phyloP scores from a whole-genome alignment of 2,797 vertebrate species.

The Australoheros facetus region DNA sequence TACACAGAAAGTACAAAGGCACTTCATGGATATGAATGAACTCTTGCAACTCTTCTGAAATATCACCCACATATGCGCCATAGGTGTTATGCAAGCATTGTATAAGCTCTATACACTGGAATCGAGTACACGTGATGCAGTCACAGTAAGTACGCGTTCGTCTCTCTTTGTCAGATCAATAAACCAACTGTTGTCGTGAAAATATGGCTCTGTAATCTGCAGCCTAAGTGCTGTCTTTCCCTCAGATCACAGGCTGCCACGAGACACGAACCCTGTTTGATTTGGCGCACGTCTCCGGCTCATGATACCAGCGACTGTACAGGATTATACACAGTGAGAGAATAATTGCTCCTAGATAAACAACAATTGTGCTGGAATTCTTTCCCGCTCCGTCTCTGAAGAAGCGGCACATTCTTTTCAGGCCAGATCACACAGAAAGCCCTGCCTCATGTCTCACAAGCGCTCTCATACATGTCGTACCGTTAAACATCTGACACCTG shows the following conservation, averaged over 20 bases:
- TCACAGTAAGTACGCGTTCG: not conserved
- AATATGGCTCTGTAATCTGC: slow-evolving; percentile 46
- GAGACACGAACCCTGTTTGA: slow-evolving; percentile 59
- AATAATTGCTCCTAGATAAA: slow-evolving; percentile 66
- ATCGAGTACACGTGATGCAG: slow-evolving; percentile 6
- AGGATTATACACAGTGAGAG: slow-evolving; percentile 57
- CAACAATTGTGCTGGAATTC: slow-evolving; percentile 61
- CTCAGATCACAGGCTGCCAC: slow-evolving; percentile 37
- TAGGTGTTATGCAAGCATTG: slow-evolving; percentile 64
- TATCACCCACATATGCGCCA: slow-evolving; percentile 62
- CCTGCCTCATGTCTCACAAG: not conserved
- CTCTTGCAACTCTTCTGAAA: slow-evolving; percentile 29
- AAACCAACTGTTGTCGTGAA: slow-evolving; percentile 54
- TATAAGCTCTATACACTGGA: slow-evolving; percentile 42
- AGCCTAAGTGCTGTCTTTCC: slow-evolving; percentile 37
- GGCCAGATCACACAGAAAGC: slow-evolving; percentile 21
- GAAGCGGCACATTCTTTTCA: slow-evolving; percentile 51
- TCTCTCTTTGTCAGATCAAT: slow-evolving; percentile 38
- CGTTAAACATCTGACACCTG: slow-evolving; percentile 49
- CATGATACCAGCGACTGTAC: slow-evolving; percentile 36
- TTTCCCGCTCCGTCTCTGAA: slow-evolving; percentile 29
- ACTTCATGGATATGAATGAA: slow-evolving; percentile 47
- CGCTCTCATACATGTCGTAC: not conserved
- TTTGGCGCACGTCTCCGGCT: slow-evolving; percentile 48
- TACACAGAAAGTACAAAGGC: slow-evolving; percentile 14